Conservation (phyloP, 2,113 vertebrate species). For the Rutilus rutilus region DNA sequence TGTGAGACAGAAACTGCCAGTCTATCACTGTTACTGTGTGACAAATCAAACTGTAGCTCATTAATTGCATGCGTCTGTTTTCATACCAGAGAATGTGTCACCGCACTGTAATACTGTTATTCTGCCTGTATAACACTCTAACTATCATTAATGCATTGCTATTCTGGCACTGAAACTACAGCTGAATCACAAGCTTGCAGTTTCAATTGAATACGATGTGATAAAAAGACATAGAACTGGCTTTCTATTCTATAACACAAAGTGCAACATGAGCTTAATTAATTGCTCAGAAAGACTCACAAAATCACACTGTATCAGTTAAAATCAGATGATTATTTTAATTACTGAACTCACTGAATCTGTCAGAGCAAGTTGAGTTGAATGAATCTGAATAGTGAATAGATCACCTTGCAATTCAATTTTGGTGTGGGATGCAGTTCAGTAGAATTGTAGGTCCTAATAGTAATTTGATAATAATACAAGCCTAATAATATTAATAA, state of each 20-base stretch:
- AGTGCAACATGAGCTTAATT: not conserved
- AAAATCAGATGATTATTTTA: not conserved
- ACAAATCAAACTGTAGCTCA: conserved; percentile 10
- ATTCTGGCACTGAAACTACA: not conserved
- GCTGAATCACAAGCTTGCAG: not conserved
- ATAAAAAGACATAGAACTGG: not conserved
- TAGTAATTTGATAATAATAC: no score
- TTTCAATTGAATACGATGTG: not conserved
- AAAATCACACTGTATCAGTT: not conserved
- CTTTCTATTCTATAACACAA: not conserved
- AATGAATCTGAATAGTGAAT: not conserved
- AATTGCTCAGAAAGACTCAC: not conserved
- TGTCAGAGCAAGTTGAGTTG: not conserved
- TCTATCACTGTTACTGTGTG: not conserved
- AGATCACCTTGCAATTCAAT: no score
- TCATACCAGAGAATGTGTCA: conserved; percentile 1
- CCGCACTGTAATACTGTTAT: not conserved
- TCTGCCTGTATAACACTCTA: conserved; percentile 20
- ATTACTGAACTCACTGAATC: not conserved
- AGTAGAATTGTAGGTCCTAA: no score
- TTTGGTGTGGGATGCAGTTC: no score
- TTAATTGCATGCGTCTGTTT: conserved; percentile 21
- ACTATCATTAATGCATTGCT: not conserved
- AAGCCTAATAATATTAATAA: no score
- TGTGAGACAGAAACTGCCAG: not conserved